Base-by-base conservation (phyloP, 2,888 invertebrate genomes). In the Tetheella fluctuosa region DNA sequence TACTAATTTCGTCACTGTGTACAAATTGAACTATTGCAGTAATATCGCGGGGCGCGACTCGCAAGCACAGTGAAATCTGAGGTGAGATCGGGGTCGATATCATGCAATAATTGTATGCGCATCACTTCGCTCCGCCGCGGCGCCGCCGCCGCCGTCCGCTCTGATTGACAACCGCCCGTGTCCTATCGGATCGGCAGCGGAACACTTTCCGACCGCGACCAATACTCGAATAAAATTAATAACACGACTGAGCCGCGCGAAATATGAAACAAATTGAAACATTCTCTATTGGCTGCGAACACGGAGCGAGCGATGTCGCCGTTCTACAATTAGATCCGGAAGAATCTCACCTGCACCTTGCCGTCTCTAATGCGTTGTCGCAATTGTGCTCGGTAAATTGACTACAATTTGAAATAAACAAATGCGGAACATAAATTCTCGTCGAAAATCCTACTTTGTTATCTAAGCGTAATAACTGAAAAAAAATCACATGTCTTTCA, bases 321-420 rank as follows among this genome's bases (percentile, higher is more conserved):
- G 79, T 79, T 79, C 77, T 73, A 78, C 88, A 84, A 89, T 91
- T 90, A 90, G 90, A 90, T 90, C 80, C 91, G 90, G 89, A 91
- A 91, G 88, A 85, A 75, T 77, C 76, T 83, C 77, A 79, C 74
- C 74, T 72, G 78, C 71, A 10, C 30, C 15, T 57, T 62, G 84
- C 82, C 82, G 82, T 79, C 81, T 81, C 84, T 89, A 86, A 87
- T 84, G 80, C 68, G 64, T 65, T 68, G 65, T 66, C 70, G 68
- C 74, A 71, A 76, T 79, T 77, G 78, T 66, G 64, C 76, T 73
- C 64, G 76, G 69, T 67, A 78, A 79, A 82, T 78, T 76, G 72
- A 68, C 80, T 13, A 69, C 79, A 79, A 74, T 64, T 62, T 64
- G 72, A 74, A 73, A 73, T 71, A 76, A 76, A 77, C 79, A 78